Conservation (phyloP, 2,113 vertebrate species). For the Passer montanus region DNA sequence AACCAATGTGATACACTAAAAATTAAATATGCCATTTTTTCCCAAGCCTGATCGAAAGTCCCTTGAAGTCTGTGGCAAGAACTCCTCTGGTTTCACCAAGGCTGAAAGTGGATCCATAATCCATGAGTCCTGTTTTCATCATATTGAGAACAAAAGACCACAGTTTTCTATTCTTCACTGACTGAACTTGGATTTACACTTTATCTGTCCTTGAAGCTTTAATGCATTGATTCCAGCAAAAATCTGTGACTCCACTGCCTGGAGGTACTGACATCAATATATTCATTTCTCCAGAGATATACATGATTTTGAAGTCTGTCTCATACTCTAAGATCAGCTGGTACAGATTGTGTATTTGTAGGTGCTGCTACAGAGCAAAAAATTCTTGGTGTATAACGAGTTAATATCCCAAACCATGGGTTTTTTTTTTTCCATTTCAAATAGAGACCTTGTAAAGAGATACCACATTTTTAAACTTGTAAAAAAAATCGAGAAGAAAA, state of each 20-base stretch:
- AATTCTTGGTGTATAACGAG: background rate
- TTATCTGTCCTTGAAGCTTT: background rate
- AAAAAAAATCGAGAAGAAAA: slow-evolving; percentile 47
- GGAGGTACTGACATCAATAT: background rate
- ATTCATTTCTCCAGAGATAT: background rate
- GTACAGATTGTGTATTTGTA: background rate
- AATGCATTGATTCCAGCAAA: background rate
- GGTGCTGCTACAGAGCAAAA: background rate
- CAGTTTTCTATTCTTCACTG: background rate
- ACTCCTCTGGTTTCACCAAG: background rate
- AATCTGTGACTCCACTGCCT: background rate
- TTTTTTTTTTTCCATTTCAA: background rate
- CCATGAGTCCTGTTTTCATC: background rate
- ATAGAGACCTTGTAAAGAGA: background rate
- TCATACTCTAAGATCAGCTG: background rate
- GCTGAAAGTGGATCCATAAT: background rate
- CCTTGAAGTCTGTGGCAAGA: background rate
- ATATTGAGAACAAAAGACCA: background rate
- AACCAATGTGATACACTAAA: background rate
- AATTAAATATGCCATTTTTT: background rate
- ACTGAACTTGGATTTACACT: background rate
- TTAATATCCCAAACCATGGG: background rate
- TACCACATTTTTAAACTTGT: background rate
- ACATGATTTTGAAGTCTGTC: background rate
- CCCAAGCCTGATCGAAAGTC: background rate